phyloP scores from a whole-genome alignment of 2,888 invertebrate genomes.

The Dynastes grantii region DNA sequence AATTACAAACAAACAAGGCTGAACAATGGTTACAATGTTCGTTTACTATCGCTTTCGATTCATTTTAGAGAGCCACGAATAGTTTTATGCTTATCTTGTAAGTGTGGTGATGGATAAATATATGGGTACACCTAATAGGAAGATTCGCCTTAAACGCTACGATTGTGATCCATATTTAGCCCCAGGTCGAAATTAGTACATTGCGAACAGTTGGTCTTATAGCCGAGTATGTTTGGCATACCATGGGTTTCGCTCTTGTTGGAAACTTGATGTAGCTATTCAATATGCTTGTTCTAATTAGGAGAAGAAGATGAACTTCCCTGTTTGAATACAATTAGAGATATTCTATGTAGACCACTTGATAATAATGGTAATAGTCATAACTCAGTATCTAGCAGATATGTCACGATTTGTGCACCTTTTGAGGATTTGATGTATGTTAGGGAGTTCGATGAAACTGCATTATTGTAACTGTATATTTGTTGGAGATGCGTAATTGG shows the following conservation, averaged over 20 bases:
- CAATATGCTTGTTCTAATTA: background rate
- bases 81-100: conserved; percentile 13
- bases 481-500: no score
- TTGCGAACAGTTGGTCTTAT: background rate
- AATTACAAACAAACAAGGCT: conserved; percentile 9
- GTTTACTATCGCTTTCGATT: conserved; percentile 24
- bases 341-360: no score
- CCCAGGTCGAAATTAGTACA: background rate
- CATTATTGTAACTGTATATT: no score
- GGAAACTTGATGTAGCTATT: background rate
- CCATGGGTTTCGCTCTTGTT: background rate
- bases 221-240: background rate
- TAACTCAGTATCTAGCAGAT: no score
- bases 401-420: no score
- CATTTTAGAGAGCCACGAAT: conserved; percentile 4
- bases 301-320: no score
- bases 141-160: background rate
- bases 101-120: conserved; percentile 13
- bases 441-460: no score
- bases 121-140: background rate
- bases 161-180: conserved; percentile 16
- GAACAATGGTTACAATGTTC: conserved; percentile 22
- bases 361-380: no score
- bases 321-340: no score
- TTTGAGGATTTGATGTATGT: no score